Evolutionary conservation across 2,113 vertebrate genomes (phyloP), one percentile per base, ranked within the genome.

Genomic region (Blennius ocellaris): DNA sequence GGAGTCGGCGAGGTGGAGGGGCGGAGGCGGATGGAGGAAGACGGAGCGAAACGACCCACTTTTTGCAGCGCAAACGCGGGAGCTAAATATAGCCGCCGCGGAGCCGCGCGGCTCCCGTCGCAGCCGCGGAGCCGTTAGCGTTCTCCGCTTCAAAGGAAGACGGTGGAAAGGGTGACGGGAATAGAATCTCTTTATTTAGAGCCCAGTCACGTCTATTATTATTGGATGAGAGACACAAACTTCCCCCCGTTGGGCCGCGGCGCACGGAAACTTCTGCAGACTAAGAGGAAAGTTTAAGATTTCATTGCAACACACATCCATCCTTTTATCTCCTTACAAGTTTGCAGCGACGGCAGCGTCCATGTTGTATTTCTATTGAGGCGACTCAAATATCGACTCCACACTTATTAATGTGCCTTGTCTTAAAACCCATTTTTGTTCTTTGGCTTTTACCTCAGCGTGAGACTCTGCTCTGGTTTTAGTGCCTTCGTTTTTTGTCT

Each of bases 111-210:
- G 62, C 55, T 40, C 60, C 73, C 37, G 78, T 70, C 11, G 39
- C 41, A 69, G 66, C 77, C 50, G 66, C 48, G 57, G 83, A 61
- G 59, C 76, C 58, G 62, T 59, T 80, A 73, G 69, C 40, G 36
- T 36, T 44, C 61, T 56, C 37, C 1, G 76, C 87, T 89, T 90
- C 82, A 87, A 86, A 92, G 65, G 61, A 54, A 78, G 50, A 86
- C 60, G 39, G 62, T 17, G 14, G 68, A 30, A 69, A 82, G 70
- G 38, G 53, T 3, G 59, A 57, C 80, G 66, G 63, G 91, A 90
- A 94, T 85, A 91, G 80, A 69, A 8, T 8, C 49, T 70, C 79
- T 83, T 69, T 50, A 90, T 68, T 74, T 79, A 83, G 84, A 83
- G 75, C 69, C n/a, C 15, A 67, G 66, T 50, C 65, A 51, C 37